Evolutionary conservation across 2,888 invertebrate species (phyloP), one percentile per base, ranked within the genome.

Genomic region (Melinaea marsaeus): DNA sequence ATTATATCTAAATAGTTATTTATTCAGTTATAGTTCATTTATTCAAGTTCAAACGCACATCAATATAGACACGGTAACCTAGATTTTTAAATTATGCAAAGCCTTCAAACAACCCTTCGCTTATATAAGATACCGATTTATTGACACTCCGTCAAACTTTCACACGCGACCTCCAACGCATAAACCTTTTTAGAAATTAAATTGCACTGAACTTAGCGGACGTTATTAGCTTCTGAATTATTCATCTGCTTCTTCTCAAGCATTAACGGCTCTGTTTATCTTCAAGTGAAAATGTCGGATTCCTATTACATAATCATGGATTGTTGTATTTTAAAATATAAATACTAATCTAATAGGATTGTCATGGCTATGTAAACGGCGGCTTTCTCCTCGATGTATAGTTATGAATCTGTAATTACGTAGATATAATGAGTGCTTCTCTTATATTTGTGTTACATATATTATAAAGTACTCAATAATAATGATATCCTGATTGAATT

Each of bases 221-320:
- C 67, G 70, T 72, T 71, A 73, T 74, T 72, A 69, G 64, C 67
- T 66, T 32, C 62, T 74, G 74, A 72, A 76, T 75, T 67, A 75
- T 75, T 73, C 73, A 75, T 70, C 57, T 56, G 55, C 22, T 22
- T 22, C 61, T 55, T 64, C 60, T 63, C 51, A 32, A 62, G 61
- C 60, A 58, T 63, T 57, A 62, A 60, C 62, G 59, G 51, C 51
- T 9, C 32, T 51, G 51, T 32, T 51, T 51, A 51, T 51, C 51
- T 9, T 22, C 48, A 48, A 9, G 48, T 51, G 7, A 7, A 51
- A 51, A 51, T 51, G 11, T 32, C 51, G 32, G 7, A 22, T 32
- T 32, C 32, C 11, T 51, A 51, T 51, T 51, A 32, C 32, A 11
- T 51, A 32, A 32, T 22, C 22, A 13, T 7, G 7, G 32, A 9